Conservation (phyloP, 2,113 vertebrate species). For the Sander lucioperca region DNA sequence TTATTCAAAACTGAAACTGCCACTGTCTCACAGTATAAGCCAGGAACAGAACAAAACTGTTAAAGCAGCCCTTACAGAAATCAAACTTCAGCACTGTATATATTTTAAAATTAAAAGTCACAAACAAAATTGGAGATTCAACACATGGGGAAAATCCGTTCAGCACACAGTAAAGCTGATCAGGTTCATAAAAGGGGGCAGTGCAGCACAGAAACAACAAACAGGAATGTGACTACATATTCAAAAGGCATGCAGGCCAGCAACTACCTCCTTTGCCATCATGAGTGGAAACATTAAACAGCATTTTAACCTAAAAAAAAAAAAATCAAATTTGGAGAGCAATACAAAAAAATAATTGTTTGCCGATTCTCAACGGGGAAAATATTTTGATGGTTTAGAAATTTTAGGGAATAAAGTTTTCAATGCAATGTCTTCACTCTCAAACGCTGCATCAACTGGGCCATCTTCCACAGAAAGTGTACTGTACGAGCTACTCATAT, state of each 20-base stretch:
- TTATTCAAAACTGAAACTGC: slow-evolving; percentile 82
- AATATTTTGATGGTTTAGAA: not conserved
- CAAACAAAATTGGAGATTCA: slow-evolving; percentile 30
- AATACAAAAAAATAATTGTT: not conserved
- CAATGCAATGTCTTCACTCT: slow-evolving; percentile 10
- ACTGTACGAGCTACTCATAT: slow-evolving; percentile 19
- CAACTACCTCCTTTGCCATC: not conserved
- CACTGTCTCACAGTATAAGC: slow-evolving; percentile 55
- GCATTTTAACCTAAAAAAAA: slow-evolving; percentile 1
- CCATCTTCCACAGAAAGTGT: not conserved
- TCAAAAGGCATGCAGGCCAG: slow-evolving; percentile 63
- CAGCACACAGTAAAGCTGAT: slow-evolving; percentile 21
- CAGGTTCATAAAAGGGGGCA: slow-evolving; percentile 30
- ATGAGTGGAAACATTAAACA: not conserved
- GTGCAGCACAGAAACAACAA: slow-evolving; percentile 52
- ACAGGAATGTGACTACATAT: slow-evolving; percentile 63
- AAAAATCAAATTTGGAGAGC: not conserved
- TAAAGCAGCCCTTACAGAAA: slow-evolving; percentile 65
- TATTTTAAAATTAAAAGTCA: slow-evolving; percentile 63
- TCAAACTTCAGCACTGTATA: slow-evolving; percentile 49
- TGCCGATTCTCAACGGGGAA: not conserved
- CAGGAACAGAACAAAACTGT: slow-evolving; percentile 57
- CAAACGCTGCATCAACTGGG: not conserved
- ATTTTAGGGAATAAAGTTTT: slow-evolving; percentile 28
- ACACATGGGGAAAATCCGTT: slow-evolving; percentile 3